Percentiles rank a stretch among this genome's conserved stretches.
phyloP scores from a whole-genome alignment of 1,140 invertebrate species.

The Tyrophagus putrescentiae region DNA sequence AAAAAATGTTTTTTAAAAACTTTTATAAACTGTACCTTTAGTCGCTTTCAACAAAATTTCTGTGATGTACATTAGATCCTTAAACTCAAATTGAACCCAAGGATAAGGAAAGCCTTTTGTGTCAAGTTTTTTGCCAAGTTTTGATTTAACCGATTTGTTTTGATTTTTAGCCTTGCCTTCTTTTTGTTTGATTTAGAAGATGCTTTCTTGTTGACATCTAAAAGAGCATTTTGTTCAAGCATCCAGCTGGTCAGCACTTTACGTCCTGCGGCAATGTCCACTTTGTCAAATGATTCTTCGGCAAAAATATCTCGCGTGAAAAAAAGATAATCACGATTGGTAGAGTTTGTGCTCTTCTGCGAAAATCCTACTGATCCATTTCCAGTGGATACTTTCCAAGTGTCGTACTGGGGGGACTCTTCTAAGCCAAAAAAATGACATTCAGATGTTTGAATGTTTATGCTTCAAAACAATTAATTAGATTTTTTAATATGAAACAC shows the following conservation, averaged over 20 bases:
- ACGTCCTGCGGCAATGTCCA: not conserved
- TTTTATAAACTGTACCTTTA: too few relatives aligned
- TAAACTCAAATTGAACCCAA: conserved; percentile 10
- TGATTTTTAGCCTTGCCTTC: not conserved
- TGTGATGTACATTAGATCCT: conserved; percentile 4
- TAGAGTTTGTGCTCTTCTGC: not conserved
- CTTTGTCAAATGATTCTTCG: conserved; percentile 1
- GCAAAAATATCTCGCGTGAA: not conserved
- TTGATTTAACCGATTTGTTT: not conserved
- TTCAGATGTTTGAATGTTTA: conserved; percentile 5
- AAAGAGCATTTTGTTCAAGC: not conserved
- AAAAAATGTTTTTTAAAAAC: not conserved
- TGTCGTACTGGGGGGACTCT: not conserved
- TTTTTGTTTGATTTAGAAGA: too few relatives aligned
- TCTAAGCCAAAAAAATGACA: conserved; percentile 3
- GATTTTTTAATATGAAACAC: not conserved
- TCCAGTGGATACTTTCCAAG: not conserved
- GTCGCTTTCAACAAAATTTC: not conserved
- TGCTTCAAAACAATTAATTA: not conserved
- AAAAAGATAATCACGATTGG: not conserved
- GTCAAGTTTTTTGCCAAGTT: not conserved
- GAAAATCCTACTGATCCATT: not conserved
- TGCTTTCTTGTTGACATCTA: too few relatives aligned
- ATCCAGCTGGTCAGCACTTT: not conserved
- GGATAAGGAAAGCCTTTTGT: not conserved